Percentiles rank a stretch among this genome's conserved stretches.
These are phyloP conservation scores for Geophilus truncorum DNA, from an alignment of 2,888 invertebrate species.

Conservation along the genomic window DNA sequence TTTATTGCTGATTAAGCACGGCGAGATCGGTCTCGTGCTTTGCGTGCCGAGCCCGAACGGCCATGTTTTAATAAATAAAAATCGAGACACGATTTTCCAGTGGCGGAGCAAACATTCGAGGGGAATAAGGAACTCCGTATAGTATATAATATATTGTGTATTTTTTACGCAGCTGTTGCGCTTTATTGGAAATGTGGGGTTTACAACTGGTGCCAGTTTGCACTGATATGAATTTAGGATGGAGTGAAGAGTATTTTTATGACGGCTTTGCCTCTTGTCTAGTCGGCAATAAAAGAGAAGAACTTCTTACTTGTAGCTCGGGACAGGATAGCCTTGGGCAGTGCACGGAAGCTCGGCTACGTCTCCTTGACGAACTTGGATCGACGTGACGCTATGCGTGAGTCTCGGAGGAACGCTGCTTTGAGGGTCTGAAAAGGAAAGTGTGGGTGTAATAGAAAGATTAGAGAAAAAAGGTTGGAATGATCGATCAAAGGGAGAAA, in stretches of 20 bases:
- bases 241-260: not conserved
- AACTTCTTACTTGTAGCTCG: conserved; percentile 45
- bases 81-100: not conserved
- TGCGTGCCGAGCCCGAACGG: no score
- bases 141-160: not conserved
- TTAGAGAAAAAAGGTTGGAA: not conserved
- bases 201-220: not conserved
- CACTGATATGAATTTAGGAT: not conserved
- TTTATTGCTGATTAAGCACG: not conserved
- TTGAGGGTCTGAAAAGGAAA: conserved; percentile 34
- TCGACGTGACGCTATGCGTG: conserved; percentile 48
- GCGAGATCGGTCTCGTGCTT: not conserved
- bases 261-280: not conserved
- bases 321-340: conserved; percentile 48
- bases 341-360: conserved; percentile 48
- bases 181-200: not conserved
- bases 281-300: not conserved
- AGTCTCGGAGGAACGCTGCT: conserved; percentile 37
- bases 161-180: not conserved
- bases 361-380: conserved; percentile 41
- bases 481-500: not conserved
- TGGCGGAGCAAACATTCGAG: not conserved
- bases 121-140: not conserved
- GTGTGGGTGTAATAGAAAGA: not conserved
- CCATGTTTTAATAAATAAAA: not conserved